Conservation (phyloP, 2,888 invertebrate species). For the Drosophila greeni region DNA sequence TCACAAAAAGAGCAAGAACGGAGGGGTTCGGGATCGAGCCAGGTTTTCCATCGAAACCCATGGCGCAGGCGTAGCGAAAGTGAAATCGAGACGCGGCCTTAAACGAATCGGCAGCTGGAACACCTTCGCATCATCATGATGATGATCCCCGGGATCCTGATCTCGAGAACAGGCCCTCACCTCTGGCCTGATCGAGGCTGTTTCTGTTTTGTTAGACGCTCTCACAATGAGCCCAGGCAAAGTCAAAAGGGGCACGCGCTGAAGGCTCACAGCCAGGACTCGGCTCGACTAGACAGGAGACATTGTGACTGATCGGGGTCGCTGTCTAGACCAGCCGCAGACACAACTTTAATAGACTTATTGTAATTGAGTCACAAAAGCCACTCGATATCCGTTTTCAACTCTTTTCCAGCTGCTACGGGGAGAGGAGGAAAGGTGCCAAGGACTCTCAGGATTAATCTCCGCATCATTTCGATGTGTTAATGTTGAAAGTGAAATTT, state of each 20-base stretch:
- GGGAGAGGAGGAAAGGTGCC: slow-evolving; percentile 45
- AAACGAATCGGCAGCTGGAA: slow-evolving; percentile 65
- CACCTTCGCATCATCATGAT: slow-evolving; percentile 62
- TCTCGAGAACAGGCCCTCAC: slow-evolving; percentile 19
- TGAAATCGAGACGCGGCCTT: slow-evolving; percentile 68
- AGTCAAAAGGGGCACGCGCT: slow-evolving; percentile 75
- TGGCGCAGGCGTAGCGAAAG: slow-evolving; percentile 70
- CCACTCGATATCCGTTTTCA: slow-evolving; percentile 61
- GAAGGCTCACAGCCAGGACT: slow-evolving; percentile 1
- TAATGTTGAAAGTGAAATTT: slow-evolving; percentile 59
- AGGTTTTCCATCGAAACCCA: slow-evolving; percentile 65
- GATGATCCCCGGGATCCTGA: slow-evolving; percentile 11
- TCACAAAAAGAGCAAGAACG: slow-evolving; percentile 40
- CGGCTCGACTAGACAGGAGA: slow-evolving; percentile 27
- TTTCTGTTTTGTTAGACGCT: slow-evolving; percentile 57
- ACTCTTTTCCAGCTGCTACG: slow-evolving; percentile 42
- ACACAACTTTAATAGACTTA: slow-evolving; percentile 73
- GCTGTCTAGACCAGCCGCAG: slow-evolving; percentile 66
- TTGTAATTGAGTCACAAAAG: slow-evolving; percentile 74
- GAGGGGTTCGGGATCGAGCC: slow-evolving; percentile 31
- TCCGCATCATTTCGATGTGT: slow-evolving; percentile 50
- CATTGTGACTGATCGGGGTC: slow-evolving; percentile 49
- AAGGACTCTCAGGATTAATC: slow-evolving; percentile 6
- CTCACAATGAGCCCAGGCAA: slow-evolving; percentile 62
- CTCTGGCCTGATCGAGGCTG: slow-evolving; percentile 26